Percentiles rank a stretch among this genome's conserved stretches.
Evolutionary conservation across 2,113 vertebrate genomes (phyloP).

Genomic region (Gopherus flavomarginatus): DNA sequence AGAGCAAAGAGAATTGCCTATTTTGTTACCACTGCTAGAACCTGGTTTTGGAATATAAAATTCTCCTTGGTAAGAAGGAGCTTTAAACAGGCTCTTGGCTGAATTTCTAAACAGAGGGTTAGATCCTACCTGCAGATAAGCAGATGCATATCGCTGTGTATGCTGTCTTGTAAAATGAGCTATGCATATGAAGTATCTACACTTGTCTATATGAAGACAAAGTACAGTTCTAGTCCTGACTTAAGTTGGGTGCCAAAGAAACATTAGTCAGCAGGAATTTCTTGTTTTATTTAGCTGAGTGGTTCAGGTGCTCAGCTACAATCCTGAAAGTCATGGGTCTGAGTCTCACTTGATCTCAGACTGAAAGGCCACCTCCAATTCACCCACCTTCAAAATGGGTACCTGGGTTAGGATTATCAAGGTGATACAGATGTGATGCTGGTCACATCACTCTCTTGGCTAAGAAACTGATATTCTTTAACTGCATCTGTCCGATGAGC

Average conservation of each 20-base stretch:
- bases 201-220: background rate
- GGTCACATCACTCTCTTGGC: background rate
- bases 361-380: background rate
- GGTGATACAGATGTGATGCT: background rate
- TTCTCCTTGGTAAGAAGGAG: background rate
- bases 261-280: background rate
- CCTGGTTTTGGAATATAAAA: background rate
- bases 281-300: too few species aligned
- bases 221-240: background rate
- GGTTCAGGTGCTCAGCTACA: background rate
- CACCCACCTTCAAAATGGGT: background rate
- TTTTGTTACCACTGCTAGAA: background rate
- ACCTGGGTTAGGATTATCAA: background rate
- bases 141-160: background rate
- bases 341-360: background rate
- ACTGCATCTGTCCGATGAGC: background rate
- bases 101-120: background rate
- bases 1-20: background rate
- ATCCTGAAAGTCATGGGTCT: background rate
- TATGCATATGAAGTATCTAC: accelerated
- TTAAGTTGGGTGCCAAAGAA: background rate
- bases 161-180: background rate
- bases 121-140: background rate
- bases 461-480: background rate
- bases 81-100: background rate